Evolutionary conservation across 2,888 invertebrate species (phyloP), one percentile per base, ranked within the genome.

Genomic region (Lordiphosa fenestrarum): DNA sequence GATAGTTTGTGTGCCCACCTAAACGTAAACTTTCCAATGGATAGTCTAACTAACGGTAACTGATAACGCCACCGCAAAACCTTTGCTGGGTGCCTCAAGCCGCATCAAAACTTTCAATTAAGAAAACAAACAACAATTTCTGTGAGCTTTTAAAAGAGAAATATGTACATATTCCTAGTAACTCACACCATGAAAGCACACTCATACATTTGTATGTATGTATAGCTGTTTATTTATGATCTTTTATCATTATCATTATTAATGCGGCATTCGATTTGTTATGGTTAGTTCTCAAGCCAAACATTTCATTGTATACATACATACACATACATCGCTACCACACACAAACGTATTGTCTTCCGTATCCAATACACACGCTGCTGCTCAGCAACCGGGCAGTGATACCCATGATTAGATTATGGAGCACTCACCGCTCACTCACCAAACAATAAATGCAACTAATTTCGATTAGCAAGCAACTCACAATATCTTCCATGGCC

Each of bases 401-500:
- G 57, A 38, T 9, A 58, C 46, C 50, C 40, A 38, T 52, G 63
- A 64, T 64, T 52, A 64, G 64, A 64, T 64, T 62, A 62, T 15
- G 13, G 35, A 44, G 23, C 37, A 23, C 38, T 13, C 48, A 10
- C 10, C n/a, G 13, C 25, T 13, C 48, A 6, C 25, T 12, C 25
- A 35, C 35, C 15, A 10, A 19, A 46, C 15, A 57, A 12, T 3
- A 7, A 23, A 9, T 33, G 15, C 9, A 4, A 3, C 9, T 25
- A 13, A 12, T 4, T 47, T 30, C 36, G 25, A n/a, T 40, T 6
- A 19, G 36, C n/a, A 51, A 30, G 37, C 53, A 77, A 77, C 77
- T 77, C 25, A 77, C 77, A 60, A 77, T 82, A 13, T 80, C 76
- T 40, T 71, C 69, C 15, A 66, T 58, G 7, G 30, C 30, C 30